Conservation (phyloP, 2,888 invertebrate genomes). For the Andrena chrysosceles region DNA sequence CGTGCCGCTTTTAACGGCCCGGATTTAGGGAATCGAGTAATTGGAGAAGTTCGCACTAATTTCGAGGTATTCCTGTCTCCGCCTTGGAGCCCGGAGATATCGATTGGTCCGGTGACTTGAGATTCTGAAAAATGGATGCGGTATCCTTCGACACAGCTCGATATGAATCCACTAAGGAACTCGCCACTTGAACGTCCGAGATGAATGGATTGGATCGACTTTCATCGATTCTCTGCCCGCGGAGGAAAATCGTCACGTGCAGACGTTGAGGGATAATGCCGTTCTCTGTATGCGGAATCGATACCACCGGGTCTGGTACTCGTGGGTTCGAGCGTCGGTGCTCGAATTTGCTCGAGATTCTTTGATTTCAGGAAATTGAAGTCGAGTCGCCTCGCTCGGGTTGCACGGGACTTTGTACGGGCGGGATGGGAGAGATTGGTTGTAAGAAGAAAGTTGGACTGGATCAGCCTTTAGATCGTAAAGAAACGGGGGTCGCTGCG, state of each 20-base stretch:
- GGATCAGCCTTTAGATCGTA: constrained; percentile 41
- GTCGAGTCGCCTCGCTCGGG: constrained; percentile 40
- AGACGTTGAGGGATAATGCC: constrained; percentile 20
- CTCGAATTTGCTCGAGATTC: constrained; percentile 62
- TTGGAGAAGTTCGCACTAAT: no score
- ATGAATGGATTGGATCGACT: background rate
- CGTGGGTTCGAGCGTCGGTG: constrained; percentile 21
- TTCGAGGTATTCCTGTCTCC: no score
- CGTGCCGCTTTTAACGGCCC: background rate
- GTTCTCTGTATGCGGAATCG: constrained; percentile 26
- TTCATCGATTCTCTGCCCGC: background rate
- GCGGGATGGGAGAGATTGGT: constrained; percentile 15
- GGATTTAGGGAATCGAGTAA: no score
- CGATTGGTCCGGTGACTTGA: background rate
- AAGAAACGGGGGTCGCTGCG: constrained; percentile 17
- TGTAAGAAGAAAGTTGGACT: constrained; percentile 35
- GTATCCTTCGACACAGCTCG: background rate
- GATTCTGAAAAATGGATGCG: background rate
- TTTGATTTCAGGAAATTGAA: constrained; percentile 68
- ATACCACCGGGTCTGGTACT: constrained; percentile 16
- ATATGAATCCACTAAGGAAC: background rate
- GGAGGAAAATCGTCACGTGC: background rate
- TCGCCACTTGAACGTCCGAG: background rate
- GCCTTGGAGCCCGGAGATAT: no score
- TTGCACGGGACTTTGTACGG: constrained; percentile 11